Conservation (phyloP, 2,113 vertebrate genomes). For the Sander lucioperca region DNA sequence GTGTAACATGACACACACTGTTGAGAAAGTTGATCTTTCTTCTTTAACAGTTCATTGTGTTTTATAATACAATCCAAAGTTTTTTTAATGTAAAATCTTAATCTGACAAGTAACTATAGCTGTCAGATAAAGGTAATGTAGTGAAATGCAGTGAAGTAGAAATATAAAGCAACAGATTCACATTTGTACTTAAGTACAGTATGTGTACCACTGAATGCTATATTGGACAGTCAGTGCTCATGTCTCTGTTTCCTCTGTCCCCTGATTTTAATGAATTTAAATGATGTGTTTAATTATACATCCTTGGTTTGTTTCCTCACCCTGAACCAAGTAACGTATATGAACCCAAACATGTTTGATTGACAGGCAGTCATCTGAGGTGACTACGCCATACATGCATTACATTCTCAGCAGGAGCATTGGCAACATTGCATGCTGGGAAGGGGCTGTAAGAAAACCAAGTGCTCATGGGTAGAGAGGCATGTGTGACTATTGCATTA, state of each 20-base stretch:
- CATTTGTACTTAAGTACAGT: background rate
- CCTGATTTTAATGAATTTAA: background rate
- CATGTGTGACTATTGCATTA: conserved; percentile 51
- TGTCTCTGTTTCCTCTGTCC: background rate
- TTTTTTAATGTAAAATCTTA: background rate
- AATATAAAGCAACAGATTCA: background rate
- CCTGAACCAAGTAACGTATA: background rate
- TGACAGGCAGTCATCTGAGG: background rate
- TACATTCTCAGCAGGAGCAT: conserved; percentile 46
- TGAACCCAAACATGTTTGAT: background rate
- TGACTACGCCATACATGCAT: background rate
- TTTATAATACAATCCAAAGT: background rate
- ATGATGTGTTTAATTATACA: background rate
- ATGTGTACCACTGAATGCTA: background rate
- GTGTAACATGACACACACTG: conserved; percentile 49
- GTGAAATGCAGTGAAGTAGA: background rate
- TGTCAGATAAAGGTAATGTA: background rate
- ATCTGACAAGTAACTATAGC: background rate
- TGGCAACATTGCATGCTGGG: conserved; percentile 25
- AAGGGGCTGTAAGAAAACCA: conserved; percentile 12
- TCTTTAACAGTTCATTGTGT: background rate
- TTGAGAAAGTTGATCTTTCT: conserved; percentile 40
- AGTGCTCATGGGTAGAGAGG: conserved; percentile 20
- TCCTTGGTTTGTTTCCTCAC: background rate
- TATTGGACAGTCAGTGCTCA: background rate